These are phyloP conservation scores for roundworm (Caenorhabditis elegans) DNA, from an alignment of 1,140 invertebrate species.

Conservation along the genomic window DNA sequence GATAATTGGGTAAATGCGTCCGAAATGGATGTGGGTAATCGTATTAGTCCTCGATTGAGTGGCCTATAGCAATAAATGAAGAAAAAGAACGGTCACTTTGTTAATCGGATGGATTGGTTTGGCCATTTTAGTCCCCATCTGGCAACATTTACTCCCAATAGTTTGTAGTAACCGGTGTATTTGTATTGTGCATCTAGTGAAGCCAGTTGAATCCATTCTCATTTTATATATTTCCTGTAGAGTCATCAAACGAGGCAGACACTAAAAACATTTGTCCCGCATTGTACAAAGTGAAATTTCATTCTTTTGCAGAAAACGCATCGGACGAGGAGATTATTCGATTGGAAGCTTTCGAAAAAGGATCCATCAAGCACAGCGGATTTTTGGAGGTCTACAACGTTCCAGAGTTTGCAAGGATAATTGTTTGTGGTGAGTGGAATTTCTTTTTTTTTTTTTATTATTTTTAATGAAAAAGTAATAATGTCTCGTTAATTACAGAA, in stretches of 20 bases:
- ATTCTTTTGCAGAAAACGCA: constrained; percentile 1
- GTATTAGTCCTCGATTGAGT: background rate
- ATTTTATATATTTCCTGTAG: background rate
- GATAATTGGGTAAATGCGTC: background rate
- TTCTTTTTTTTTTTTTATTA: no score
- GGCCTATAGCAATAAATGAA: no score
- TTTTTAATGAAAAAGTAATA: background rate
- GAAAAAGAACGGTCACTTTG: background rate
- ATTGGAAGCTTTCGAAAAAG: constrained; percentile 25
- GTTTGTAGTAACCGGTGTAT: background rate
- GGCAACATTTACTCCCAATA: background rate
- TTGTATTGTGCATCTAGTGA: background rate
- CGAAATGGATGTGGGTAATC: background rate
- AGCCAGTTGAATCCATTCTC: background rate
- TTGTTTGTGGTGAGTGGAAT: constrained; percentile 56
- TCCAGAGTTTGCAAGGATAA: constrained; percentile 57
- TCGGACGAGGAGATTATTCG: constrained; percentile 33
- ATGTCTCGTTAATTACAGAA: constrained; percentile 45
- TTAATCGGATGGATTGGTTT: background rate
- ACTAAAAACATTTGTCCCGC: background rate
- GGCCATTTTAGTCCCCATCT: background rate
- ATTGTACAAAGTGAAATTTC: background rate
- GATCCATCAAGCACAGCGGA: constrained; percentile 40
- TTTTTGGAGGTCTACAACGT: constrained; percentile 58
- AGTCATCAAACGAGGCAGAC: background rate